These are phyloP conservation scores for Chaenodraco wilsoni DNA, from an alignment of 2,797 vertebrate genomes.

Conservation along the genomic window DNA sequence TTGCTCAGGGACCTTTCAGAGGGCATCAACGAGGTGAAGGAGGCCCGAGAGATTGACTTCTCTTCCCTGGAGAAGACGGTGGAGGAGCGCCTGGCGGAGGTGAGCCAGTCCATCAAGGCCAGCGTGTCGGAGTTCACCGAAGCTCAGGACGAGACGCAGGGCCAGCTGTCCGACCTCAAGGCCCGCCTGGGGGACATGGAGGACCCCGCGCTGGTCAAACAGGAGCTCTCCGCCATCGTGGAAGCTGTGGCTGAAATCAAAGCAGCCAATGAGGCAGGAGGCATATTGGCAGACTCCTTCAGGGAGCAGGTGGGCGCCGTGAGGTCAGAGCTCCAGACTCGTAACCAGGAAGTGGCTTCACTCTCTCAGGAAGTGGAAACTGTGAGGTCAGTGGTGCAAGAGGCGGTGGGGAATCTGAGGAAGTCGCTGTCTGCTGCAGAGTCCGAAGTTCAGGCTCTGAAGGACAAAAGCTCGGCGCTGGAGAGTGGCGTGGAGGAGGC, in stretches of 20 bases:
- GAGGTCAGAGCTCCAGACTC: conserved; percentile 90
- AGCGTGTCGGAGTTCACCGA: conserved; percentile 90
- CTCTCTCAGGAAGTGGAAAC: conserved; percentile 88
- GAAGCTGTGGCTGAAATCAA: conserved; percentile 83
- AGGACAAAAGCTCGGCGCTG: conserved; percentile 76
- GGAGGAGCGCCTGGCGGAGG: conserved; percentile 91
- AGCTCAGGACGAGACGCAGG: conserved; percentile 88
- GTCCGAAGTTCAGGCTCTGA: conserved; percentile 73
- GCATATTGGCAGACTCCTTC: conserved; percentile 81
- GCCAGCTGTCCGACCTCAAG: conserved; percentile 89
- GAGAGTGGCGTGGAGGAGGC: conserved; percentile 77
- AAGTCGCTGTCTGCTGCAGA: conserved; percentile 82
- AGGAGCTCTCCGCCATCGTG: conserved; percentile 85
- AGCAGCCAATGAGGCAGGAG: conserved; percentile 74
- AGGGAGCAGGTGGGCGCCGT: conserved; percentile 86
- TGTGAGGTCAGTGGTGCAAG: conserved; percentile 84
- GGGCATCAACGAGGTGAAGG: conserved; percentile 91
- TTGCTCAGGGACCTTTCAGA: conserved; percentile 91
- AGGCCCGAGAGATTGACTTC: conserved; percentile 90
- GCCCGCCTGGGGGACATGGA: conserved; percentile 84
- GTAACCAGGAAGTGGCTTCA: conserved; percentile 89
- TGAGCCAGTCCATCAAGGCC: conserved; percentile 90
- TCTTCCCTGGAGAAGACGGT: conserved; percentile 91
- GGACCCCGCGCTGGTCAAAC: conserved; percentile 73
- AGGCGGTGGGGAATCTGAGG: conserved; percentile 79